Evolutionary conservation across 2,888 invertebrate genomes (phyloP), one percentile per base, ranked within the genome.

Genomic region (Lordiphosa fenestrarum): DNA sequence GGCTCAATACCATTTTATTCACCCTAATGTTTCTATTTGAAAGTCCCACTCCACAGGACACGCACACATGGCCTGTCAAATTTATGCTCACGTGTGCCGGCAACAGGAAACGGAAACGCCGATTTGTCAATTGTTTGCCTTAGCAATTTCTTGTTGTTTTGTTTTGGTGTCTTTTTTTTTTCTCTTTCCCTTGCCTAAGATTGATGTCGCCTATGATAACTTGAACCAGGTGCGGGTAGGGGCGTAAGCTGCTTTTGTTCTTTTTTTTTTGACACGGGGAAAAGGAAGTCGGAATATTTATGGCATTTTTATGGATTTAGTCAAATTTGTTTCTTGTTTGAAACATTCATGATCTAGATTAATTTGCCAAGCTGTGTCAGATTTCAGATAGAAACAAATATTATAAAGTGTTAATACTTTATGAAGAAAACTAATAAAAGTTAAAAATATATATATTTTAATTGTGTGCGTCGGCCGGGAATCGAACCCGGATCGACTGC

Each of bases 401-500:
- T 15, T 1, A 1, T 15, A 15, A 15, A 2, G 15, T 15, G 15
- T 15, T 15, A 15, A 15, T 15, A 2, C 15, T 15, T 1, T 15
- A 1, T 15, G 15, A 15, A 15, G 15, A 15, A 15, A 15, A 15
- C 15, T 15, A 15, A 15, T 1, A 15, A 2, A 15, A 15, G 1
- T 15, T 1, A 15, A 15, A 15, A 15, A 15, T 1, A 15, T 15
- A 15, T 15, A 15, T 15, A 15, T 15, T 15, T 3, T 48, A 0
- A 6, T n/a, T n/a, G n/a, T 72, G 77, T 87, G 88, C 87, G 88
- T 87, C 74, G 87, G 86, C 87, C 88, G 87, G 87, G 87, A 88
- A 88, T 87, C 87, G 88, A 87, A 87, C 87, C 88, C 84, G 84
- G 86, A 82, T 84, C 87, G 86, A 85, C 86, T 86, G 86, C 86